phyloP scores from a whole-genome alignment of 2,888 invertebrate genomes.

The Athrips mouffetella region DNA sequence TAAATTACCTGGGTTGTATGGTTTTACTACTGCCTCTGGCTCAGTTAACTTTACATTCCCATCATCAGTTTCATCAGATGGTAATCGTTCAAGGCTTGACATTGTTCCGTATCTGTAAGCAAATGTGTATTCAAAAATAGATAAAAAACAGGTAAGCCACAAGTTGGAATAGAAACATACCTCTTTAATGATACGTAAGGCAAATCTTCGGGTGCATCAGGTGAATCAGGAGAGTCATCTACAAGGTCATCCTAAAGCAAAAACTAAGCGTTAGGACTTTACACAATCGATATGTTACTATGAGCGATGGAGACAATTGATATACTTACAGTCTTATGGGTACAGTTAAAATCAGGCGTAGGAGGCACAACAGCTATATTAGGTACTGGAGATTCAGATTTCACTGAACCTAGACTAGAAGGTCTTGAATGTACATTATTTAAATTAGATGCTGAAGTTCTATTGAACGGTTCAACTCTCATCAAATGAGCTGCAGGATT shows the following conservation, averaged over 20 bases:
- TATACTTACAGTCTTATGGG: slow-evolving; percentile 67
- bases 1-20: slow-evolving; percentile 53
- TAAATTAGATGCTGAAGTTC: slow-evolving; percentile 41
- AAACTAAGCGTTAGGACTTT: neutral
- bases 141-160: neutral
- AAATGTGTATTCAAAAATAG: slow-evolving; percentile 4
- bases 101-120: slow-evolving; percentile 81
- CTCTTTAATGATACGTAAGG: slow-evolving; percentile 85
- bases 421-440: slow-evolving; percentile 66
- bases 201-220: slow-evolving; percentile 83
- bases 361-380: slow-evolving; percentile 87
- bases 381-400: slow-evolving; percentile 76
- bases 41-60: slow-evolving; percentile 74
- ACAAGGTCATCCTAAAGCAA: slow-evolving; percentile 66
- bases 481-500: slow-evolving; percentile 80
- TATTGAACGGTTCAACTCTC: slow-evolving; percentile 78
- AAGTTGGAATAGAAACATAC: slow-evolving; percentile 38
- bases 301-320: no score
- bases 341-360: slow-evolving; percentile 80
- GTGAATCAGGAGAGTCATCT: slow-evolving; percentile 84
- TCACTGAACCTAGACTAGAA: slow-evolving; percentile 58
- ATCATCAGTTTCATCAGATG: slow-evolving; percentile 80
- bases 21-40: slow-evolving; percentile 48
- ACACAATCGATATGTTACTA: neutral
- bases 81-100: slow-evolving; percentile 84